These are phyloP conservation scores for Cyrtonyx montezumae DNA, from an alignment of 2,113 vertebrate genomes.

Conservation along the genomic window DNA sequence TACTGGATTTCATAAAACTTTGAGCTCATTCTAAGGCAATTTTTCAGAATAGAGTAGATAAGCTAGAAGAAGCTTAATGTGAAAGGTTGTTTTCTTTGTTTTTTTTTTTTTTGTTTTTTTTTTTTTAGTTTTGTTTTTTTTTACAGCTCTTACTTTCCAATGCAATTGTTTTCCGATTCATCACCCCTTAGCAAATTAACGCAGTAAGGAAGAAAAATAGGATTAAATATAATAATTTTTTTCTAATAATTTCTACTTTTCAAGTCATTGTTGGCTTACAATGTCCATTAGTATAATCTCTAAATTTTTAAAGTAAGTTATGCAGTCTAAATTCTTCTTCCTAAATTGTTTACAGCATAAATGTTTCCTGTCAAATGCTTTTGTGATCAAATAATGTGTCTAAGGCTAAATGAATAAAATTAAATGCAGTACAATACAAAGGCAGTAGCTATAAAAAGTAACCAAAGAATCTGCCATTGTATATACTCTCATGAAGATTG, in stretches of 20 bases:
- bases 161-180: constrained; percentile 10
- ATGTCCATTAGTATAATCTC: constrained; percentile 5
- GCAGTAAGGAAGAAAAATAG: neutral
- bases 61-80: neutral
- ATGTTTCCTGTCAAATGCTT: constrained; percentile 66
- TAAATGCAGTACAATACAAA: constrained; percentile 43
- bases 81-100: neutral
- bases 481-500: neutral
- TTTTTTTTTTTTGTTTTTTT: too few species aligned
- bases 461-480: neutral
- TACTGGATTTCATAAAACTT: neutral
- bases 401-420: constrained; percentile 63
- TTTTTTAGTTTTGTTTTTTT: neutral
- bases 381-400: constrained; percentile 54
- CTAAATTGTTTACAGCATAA: constrained; percentile 76
- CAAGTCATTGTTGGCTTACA: constrained; percentile 13
- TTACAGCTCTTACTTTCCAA: neutral
- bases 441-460: constrained; percentile 20
- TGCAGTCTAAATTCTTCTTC: constrained; percentile 55
- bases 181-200: neutral
- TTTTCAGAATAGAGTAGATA: neutral
- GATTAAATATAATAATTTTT: constrained; percentile 28
- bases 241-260: constrained; percentile 26
- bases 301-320: constrained; percentile 76
- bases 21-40: neutral